These are phyloP conservation scores for Phymorhynchus buccinoides DNA, from an alignment of 1,140 invertebrate genomes.

Conservation along the genomic window DNA sequence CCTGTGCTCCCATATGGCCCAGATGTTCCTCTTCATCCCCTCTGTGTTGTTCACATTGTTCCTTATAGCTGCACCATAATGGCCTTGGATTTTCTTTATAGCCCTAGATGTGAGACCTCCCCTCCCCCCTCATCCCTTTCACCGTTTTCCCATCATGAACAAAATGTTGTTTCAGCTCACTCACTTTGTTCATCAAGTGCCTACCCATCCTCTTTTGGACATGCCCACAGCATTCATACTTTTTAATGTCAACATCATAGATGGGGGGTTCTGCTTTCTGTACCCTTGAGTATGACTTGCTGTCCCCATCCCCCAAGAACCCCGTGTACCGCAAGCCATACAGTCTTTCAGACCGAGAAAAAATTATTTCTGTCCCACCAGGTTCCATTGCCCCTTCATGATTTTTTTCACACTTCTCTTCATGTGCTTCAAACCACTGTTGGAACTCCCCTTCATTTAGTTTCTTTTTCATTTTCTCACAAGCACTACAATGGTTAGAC, in stretches of 20 bases:
- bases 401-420: constrained; percentile 10
- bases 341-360: constrained; percentile 24
- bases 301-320: constrained; percentile 40
- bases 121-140: neutral
- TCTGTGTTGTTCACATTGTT: constrained; percentile 17
- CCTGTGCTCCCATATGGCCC: constrained; percentile 43
- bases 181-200: constrained; percentile 35
- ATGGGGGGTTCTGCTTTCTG: constrained; percentile 36
- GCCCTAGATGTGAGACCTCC: neutral
- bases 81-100: constrained; percentile 37
- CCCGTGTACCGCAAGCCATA: constrained; percentile 11
- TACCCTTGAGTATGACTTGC: constrained; percentile 16
- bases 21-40: constrained; percentile 33
- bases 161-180: neutral
- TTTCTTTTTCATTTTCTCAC: neutral
- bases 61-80: constrained; percentile 46
- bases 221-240: constrained; percentile 35
- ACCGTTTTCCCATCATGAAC: neutral
- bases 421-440: neutral
- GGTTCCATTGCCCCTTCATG: constrained; percentile 30
- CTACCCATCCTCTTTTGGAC: constrained; percentile 42
- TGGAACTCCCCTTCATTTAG: neutral
- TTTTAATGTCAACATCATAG: constrained; percentile 12
- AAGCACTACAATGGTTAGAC: constrained; percentile 21
- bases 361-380: constrained; percentile 30